Evolutionary conservation across 2,797 vertebrate genomes (phyloP).

Genomic region (Cyclura pinguis): DNA sequence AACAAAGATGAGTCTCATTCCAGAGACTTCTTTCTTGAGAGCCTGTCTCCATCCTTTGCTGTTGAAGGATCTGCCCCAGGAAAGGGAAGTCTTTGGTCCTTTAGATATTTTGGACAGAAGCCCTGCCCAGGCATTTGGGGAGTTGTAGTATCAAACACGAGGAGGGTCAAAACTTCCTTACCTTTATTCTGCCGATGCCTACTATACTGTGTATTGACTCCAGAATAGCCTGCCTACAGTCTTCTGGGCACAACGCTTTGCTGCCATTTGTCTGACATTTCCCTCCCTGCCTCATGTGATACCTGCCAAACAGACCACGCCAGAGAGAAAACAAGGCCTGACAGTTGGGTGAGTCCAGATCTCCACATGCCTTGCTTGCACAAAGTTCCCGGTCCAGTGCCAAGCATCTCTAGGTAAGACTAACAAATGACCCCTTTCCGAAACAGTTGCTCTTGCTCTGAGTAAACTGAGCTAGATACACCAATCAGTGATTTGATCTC

Average conservation of each 20-base stretch:
- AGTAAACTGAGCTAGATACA: not conserved
- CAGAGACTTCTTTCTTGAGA: not conserved
- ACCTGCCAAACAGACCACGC: not conserved
- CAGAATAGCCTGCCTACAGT: not conserved
- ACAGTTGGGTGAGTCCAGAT: not conserved
- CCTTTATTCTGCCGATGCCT: not conserved
- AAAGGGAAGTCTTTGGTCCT: not conserved
- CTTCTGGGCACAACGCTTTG: not conserved
- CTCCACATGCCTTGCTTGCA: not conserved
- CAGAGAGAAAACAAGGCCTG: not conserved
- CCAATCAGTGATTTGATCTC: not conserved
- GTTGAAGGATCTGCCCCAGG: not conserved
- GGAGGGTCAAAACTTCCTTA: not conserved
- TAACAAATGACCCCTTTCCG: not conserved
- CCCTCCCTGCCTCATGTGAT: not conserved
- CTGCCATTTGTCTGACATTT: not conserved
- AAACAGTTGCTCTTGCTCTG: not conserved
- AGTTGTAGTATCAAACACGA: not conserved
- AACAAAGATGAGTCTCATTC: too few relatives aligned
- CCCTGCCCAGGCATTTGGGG: not conserved
- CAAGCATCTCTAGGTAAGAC: not conserved
- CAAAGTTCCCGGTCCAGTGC: not conserved
- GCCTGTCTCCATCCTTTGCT: too few relatives aligned
- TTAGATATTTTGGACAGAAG: not conserved
- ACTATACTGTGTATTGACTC: not conserved